Conservation (phyloP, 2,797 vertebrate genomes). For the Emys orbicularis region DNA sequence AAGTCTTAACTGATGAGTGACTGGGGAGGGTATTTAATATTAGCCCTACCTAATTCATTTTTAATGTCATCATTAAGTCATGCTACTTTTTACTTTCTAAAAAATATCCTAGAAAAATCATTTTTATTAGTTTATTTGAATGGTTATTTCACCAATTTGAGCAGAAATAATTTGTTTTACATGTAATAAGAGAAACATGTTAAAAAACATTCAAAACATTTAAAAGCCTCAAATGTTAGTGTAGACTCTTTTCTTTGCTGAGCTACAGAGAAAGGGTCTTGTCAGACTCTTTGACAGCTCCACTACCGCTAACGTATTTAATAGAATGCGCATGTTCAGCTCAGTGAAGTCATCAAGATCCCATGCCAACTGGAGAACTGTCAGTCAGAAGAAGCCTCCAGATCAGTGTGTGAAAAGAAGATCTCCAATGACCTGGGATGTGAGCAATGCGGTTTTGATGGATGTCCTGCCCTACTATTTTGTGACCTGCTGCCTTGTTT, state of each 20-base stretch:
- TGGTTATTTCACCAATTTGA: neutral
- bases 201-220: neutral
- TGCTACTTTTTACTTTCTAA: neutral
- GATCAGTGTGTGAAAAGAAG: neutral
- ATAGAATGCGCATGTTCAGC: neutral
- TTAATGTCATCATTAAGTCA: neutral
- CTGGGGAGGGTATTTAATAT: neutral
- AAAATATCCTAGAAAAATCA: neutral
- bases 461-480: neutral
- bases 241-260: neutral
- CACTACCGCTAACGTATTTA: neutral
- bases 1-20: neutral
- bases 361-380: neutral
- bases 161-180: neutral
- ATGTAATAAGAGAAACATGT: neutral
- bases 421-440: neutral
- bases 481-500: neutral
- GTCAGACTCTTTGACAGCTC: neutral
- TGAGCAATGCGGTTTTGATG: neutral
- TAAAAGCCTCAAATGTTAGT: neutral
- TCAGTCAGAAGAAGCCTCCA: neutral
- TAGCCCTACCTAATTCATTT: neutral
- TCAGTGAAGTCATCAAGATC: neutral
- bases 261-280: neutral
- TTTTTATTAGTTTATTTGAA: neutral